Conservation (phyloP, 2,888 invertebrate genomes). For the Chorisops tibialis region DNA sequence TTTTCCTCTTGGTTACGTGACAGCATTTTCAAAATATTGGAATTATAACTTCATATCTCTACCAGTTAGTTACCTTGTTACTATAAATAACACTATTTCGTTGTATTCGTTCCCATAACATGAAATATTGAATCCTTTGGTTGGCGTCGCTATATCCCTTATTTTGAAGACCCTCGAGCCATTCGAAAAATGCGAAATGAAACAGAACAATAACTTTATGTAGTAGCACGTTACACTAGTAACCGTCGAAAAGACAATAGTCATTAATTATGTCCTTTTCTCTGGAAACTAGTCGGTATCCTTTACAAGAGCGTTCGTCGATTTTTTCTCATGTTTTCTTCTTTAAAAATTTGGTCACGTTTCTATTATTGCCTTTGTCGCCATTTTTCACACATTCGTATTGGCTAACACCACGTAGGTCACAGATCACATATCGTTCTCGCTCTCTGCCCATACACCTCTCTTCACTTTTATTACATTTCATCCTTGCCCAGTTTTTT, state of each 20-base stretch:
- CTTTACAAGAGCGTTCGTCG: neutral
- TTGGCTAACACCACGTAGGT: slow-evolving; percentile 22
- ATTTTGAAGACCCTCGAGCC: no score
- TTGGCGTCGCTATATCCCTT: no score
- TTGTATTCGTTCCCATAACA: no score
- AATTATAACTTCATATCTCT: no score
- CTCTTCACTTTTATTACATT: slow-evolving; percentile 18
- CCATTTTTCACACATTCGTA: slow-evolving; percentile 32
- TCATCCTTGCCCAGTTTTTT: slow-evolving; percentile 12
- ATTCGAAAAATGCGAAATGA: slow-evolving; percentile 15
- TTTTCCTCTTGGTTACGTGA: no score
- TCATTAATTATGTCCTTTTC: slow-evolving; percentile 33
- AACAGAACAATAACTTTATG: slow-evolving; percentile 24
- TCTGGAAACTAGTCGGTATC: slow-evolving; percentile 7
- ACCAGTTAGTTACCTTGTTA: no score
- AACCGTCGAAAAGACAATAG: slow-evolving; percentile 30
- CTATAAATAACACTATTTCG: no score
- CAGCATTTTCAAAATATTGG: no score
- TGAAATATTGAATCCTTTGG: no score
- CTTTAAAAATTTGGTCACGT: slow-evolving; percentile 32
- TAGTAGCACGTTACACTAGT: slow-evolving; percentile 11
- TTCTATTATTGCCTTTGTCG: slow-evolving; percentile 32
- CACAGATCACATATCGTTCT: slow-evolving; percentile 26
- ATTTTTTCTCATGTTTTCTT: slow-evolving; percentile 15
- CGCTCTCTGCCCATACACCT: neutral